Evolutionary conservation across 2,888 invertebrate genomes (phyloP).

Genomic region (Drosophila cognata): DNA sequence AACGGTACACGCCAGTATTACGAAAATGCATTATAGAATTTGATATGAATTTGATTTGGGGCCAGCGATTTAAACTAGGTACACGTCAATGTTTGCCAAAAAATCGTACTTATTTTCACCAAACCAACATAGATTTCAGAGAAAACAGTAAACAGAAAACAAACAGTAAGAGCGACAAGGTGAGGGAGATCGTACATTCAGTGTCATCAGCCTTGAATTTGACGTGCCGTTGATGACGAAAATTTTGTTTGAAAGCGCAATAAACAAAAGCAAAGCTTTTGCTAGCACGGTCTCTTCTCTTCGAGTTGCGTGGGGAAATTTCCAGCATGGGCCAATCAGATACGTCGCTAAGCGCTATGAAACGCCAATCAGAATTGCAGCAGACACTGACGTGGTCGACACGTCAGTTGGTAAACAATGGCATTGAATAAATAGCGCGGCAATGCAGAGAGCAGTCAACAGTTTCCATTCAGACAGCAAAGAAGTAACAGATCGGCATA

Average conservation of each 20-base stretch:
- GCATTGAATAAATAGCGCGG: slow-evolving; percentile 81
- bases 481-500: slow-evolving; percentile 64
- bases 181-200: slow-evolving; percentile 1
- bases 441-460: slow-evolving; percentile 71
- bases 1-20: background rate
- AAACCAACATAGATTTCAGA: slow-evolving; percentile 14
- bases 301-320: slow-evolving; percentile 37
- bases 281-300: slow-evolving; percentile 23
- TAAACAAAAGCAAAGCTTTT: slow-evolving; percentile 42
- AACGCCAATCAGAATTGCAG: slow-evolving; percentile 64
- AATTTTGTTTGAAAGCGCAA: slow-evolving; percentile 35
- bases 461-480: slow-evolving; percentile 82
- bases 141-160: background rate
- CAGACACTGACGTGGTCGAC: slow-evolving; percentile 65
- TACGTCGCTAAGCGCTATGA: slow-evolving; percentile 62
- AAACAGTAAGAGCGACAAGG: slow-evolving; percentile 1
- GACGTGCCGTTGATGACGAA: slow-evolving; percentile 21
- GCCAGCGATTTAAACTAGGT: slow-evolving; percentile 6
- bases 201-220: slow-evolving; percentile 52
- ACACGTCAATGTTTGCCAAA: slow-evolving; percentile 49
- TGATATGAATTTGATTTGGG: background rate
- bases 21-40: background rate
- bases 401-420: slow-evolving; percentile 62
- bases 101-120: slow-evolving; percentile 25
- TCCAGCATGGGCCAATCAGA: slow-evolving; percentile 71